A percentile compares a stretch with the other conserved stretches of the same genome.
These are phyloP conservation scores for Mobula hypostoma DNA, from an alignment of 2,113 vertebrate species.

Conservation along the genomic window DNA sequence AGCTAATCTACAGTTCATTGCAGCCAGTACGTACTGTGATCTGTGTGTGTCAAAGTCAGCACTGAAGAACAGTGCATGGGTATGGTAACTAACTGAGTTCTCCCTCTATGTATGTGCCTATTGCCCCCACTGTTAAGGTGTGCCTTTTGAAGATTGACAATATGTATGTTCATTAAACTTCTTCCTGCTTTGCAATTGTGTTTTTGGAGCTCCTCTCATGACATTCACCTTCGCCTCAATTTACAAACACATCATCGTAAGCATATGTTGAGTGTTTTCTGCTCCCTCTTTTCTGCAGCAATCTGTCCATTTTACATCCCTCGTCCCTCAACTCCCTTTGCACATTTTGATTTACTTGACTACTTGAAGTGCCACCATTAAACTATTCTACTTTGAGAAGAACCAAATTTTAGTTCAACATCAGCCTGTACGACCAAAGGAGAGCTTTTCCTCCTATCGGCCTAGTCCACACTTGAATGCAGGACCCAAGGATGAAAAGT, in stretches of 20 bases:
- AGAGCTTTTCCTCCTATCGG: background rate
- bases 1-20: no score
- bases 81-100: no score
- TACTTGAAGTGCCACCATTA: background rate
- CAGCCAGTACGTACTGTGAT: no score
- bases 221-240: background rate
- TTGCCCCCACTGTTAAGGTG: no score
- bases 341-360: background rate
- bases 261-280: background rate
- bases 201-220: background rate
- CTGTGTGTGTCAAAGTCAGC: no score
- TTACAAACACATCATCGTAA: background rate
- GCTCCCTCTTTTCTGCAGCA: background rate
- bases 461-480: background rate
- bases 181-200: background rate
- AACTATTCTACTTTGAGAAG: background rate
- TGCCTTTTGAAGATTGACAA: background rate
- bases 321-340: background rate
- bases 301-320: background rate
- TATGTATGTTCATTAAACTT: background rate
- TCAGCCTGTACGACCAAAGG: background rate
- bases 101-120: no score
- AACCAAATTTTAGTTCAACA: background rate
- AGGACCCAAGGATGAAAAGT: background rate
- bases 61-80: no score